phyloP scores from a whole-genome alignment of 1,140 invertebrate genomes.

The Drosophila nigrodunni region DNA sequence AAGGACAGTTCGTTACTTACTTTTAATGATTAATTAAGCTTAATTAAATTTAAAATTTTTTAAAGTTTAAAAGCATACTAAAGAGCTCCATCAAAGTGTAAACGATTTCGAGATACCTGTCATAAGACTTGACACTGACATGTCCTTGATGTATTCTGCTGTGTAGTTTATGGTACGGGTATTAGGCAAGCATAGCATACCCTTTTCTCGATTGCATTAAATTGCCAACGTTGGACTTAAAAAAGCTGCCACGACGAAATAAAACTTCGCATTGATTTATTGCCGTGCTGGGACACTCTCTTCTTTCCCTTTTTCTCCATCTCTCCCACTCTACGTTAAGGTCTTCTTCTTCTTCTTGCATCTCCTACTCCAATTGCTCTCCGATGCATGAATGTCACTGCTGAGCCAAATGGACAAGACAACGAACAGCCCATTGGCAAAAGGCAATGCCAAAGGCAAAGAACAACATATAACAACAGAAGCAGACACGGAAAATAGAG shows the following conservation, averaged over 20 bases:
- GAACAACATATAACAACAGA: conserved; percentile 46
- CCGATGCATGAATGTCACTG: conserved; percentile 77
- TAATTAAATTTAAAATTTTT: no score
- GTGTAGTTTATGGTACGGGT: neutral
- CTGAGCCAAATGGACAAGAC: conserved; percentile 72
- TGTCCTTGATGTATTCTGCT: neutral
- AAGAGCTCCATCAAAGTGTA: no score
- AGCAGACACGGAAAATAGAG: neutral
- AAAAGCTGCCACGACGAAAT: conserved; percentile 31
- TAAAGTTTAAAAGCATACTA: no score
- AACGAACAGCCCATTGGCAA: conserved; percentile 46
- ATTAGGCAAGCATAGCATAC: conserved; percentile 29
- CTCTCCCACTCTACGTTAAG: neutral
- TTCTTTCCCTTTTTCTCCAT: conserved; percentile 10
- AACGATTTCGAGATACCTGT: no score
- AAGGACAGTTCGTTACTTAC: no score
- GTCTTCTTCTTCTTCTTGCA: neutral
- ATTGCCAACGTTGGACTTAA: conserved; percentile 50
- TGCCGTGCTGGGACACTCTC: conserved; percentile 44
- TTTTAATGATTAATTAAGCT: no score
- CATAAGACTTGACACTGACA: no score
- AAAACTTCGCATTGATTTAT: conserved; percentile 73
- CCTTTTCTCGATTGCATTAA: conserved; percentile 48
- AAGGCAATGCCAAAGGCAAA: conserved; percentile 33
- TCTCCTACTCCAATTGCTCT: conserved; percentile 55